phyloP scores from a whole-genome alignment of 1,140 invertebrate species.

The Drosophila auraria region DNA sequence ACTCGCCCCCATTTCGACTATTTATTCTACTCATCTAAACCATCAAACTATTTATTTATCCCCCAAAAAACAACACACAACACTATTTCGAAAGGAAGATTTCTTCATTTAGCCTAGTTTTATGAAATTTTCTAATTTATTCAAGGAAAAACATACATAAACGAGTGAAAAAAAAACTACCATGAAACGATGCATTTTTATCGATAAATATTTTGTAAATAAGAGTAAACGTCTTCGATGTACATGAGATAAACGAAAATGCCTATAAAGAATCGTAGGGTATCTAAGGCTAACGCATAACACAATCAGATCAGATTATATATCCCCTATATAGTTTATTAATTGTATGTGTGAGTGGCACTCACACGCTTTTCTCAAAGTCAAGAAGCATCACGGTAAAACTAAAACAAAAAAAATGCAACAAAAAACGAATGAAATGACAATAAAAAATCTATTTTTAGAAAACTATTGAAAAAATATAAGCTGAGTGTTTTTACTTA shows the following conservation, averaged over 20 bases:
- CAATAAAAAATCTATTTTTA: conserved; percentile 67
- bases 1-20: conserved; percentile 62
- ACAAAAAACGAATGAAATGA: conserved; percentile 49
- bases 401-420: conserved; percentile 28
- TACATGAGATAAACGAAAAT: conserved; percentile 61
- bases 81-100: conserved; percentile 25
- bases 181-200: conserved; percentile 75
- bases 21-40: conserved; percentile 68
- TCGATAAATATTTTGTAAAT: conserved; percentile 80
- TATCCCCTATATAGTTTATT: conserved; percentile 48
- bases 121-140: conserved; percentile 82
- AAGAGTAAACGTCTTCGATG: conserved; percentile 72
- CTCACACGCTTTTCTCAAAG: conserved; percentile 63
- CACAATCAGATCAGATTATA: conserved; percentile 33
- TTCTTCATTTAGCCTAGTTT: conserved; percentile 73
- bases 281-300: conserved; percentile 30
- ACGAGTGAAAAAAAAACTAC: conserved; percentile 22
- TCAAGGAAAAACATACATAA: conserved; percentile 58
- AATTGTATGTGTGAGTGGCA: conserved; percentile 31
- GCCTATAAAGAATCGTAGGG: conserved; percentile 60
- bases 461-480: conserved; percentile 59
- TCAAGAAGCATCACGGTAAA: conserved; percentile 64
- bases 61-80: conserved; percentile 10
- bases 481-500: not conserved
- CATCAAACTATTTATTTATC: conserved; percentile 57